Base-by-base conservation (phyloP, 2,888 invertebrate species). In the Calephelis perditalis region DNA sequence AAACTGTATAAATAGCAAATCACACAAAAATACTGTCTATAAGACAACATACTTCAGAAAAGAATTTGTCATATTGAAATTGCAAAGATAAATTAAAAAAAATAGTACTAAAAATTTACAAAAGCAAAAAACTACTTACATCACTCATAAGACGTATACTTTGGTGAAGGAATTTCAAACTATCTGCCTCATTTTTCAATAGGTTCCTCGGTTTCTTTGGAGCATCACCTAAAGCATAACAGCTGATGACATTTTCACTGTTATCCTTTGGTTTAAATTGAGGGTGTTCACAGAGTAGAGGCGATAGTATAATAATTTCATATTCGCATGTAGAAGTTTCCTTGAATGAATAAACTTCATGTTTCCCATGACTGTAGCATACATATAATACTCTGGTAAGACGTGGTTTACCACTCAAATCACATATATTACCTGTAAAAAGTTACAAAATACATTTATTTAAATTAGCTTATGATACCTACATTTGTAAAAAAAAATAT, bases 271-370 rank as follows among this genome's bases (percentile, higher is more conserved):
- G 94, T 72, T 94, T 95, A 75, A 96, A 99, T 64, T 94, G 94
- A 0, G 98, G 98, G 90, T 99, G 98, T 45, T 92, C 91, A 76
- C 99, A 99, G 0, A 99, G 90, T 9, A 95, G 83, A 0, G 96
- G 95, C 0, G 98, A 97, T 35, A 98, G 89, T 11, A 99, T 95
- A 11, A 99, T 94, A 7, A 92, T 95, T 84, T 99, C 98, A 78
- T 99, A 99, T 80, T 97, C 96, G 77, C 99, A 99, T 0, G 97
- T 97, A 0, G 97, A 95, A 0, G 95, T 96, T 82, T 99, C 99
- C 76, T 98, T 98, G 65, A 99, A 92, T 0, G 97, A 96, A 77
- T 96, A 97, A 3, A 99, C 94, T 77, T 98, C 98, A 71, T 98
- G 97, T 73, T 96, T 96, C 3, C 97, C 96, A 71, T 96, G 95